These are phyloP conservation scores for Pseudotriccus pelzelni DNA, from an alignment of 2,797 vertebrate genomes.

Conservation along the genomic window DNA sequence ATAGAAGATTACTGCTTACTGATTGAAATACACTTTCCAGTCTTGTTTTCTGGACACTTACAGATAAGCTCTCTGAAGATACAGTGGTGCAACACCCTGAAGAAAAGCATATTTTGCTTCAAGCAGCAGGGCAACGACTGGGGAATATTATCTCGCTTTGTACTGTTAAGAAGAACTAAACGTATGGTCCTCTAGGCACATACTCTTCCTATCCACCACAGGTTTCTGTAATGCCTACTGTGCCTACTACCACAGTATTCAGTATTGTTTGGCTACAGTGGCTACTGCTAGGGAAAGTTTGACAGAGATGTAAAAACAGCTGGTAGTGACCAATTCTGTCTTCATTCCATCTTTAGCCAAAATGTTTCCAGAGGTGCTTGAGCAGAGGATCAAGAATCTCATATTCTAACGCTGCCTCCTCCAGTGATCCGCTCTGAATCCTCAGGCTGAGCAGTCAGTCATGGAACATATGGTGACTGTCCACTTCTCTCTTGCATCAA, in stretches of 20 bases:
- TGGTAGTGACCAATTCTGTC: not conserved
- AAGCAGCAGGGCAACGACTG: not conserved
- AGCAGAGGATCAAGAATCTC: not conserved
- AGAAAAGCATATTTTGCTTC: not conserved
- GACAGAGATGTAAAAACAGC: not conserved
- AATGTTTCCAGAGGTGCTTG: not conserved
- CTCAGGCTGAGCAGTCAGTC: not conserved
- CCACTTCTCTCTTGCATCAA: not conserved
- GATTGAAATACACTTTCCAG: not conserved
- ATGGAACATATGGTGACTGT: rapidly evolving
- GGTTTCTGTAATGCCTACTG: not conserved
- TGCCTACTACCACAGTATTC: not conserved
- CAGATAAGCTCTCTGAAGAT: not conserved
- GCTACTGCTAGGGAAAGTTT: not conserved
- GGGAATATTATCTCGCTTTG: not conserved
- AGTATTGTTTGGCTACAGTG: not conserved
- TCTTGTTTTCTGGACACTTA: not conserved
- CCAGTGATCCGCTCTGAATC: not conserved
- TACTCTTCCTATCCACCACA: not conserved
- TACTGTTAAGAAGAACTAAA: not conserved
- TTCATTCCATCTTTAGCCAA: not conserved
- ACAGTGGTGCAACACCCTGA: not conserved
- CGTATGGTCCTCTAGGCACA: not conserved
- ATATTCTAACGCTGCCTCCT: not conserved
- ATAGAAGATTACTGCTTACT: not conserved